Conservation (phyloP, 2,888 invertebrate genomes). For the Dasypolia templi region DNA sequence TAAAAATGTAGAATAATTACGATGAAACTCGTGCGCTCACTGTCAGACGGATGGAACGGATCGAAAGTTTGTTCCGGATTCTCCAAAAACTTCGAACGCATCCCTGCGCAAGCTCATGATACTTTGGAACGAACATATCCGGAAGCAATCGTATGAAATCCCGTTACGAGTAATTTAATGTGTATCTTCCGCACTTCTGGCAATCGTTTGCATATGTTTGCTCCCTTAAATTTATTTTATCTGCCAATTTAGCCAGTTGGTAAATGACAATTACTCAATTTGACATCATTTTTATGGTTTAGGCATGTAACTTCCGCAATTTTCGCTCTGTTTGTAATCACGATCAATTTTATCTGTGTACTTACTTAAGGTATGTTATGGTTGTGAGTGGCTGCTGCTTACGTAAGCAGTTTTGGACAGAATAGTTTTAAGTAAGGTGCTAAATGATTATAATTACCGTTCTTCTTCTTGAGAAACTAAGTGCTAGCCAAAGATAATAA, state of each 20-base stretch:
- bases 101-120: slow-evolving; percentile 55
- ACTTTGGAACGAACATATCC: slow-evolving; percentile 48
- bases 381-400: slow-evolving; percentile 52
- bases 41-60: slow-evolving; percentile 50
- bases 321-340: slow-evolving; percentile 60
- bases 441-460: slow-evolving; percentile 43
- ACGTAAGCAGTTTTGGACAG: slow-evolving; percentile 42
- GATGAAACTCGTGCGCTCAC: slow-evolving; percentile 45
- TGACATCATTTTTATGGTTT: slow-evolving; percentile 41
- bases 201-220: slow-evolving; percentile 12
- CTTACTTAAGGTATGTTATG: slow-evolving; percentile 36
- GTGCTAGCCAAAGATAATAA: slow-evolving; percentile 69
- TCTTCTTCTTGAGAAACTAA: slow-evolving; percentile 62
- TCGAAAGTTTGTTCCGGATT: slow-evolving; percentile 56
- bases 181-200: slow-evolving; percentile 42
- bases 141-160: slow-evolving; percentile 43
- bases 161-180: slow-evolving; percentile 31
- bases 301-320: slow-evolving; percentile 58
- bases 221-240: slow-evolving; percentile 31
- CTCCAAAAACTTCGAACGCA: slow-evolving; percentile 57
- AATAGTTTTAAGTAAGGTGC: slow-evolving; percentile 47
- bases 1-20: slow-evolving; percentile 50
- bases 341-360: slow-evolving; percentile 53
- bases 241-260: slow-evolving; percentile 19
- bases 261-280: slow-evolving; percentile 38